Percentiles rank a stretch among this genome's conserved stretches.
These are phyloP conservation scores for Drosophila santomea DNA, from an alignment of 1,140 invertebrate genomes.

Conservation along the genomic window DNA sequence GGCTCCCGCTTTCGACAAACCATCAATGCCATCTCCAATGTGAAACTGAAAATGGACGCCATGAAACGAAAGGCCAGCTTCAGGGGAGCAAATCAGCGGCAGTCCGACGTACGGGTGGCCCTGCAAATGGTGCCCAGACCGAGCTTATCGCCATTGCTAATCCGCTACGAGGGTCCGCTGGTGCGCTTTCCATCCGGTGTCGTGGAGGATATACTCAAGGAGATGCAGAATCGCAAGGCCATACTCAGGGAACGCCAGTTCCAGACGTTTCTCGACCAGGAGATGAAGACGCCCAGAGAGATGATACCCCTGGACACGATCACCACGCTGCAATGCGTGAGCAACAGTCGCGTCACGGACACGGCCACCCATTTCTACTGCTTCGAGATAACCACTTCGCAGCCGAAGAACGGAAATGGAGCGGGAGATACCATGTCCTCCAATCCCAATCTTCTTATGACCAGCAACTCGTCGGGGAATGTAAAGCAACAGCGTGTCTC, in stretches of 20 bases:
- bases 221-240: slow-evolving; percentile 86
- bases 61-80: slow-evolving; percentile 77
- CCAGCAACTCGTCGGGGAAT: slow-evolving; percentile 70
- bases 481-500: slow-evolving; percentile 67
- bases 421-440: slow-evolving; percentile 63
- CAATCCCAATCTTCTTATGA: slow-evolving; percentile 82
- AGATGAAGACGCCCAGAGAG: slow-evolving; percentile 86
- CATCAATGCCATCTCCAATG: slow-evolving; percentile 68
- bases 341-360: slow-evolving; percentile 87
- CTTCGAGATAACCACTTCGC: slow-evolving; percentile 78
- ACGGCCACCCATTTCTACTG: slow-evolving; percentile 83
- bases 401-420: slow-evolving; percentile 71
- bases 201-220: slow-evolving; percentile 86
- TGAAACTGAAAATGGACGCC: slow-evolving; percentile 71
- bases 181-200: slow-evolving; percentile 84
- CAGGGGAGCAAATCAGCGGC: slow-evolving; percentile 40
- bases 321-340: slow-evolving; percentile 87
- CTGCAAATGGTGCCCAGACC: slow-evolving; percentile 81
- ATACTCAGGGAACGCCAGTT: slow-evolving; percentile 86
- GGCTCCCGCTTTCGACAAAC: slow-evolving; percentile 66
- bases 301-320: slow-evolving; percentile 86
- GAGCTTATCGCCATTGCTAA: slow-evolving; percentile 64
- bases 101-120: slow-evolving; percentile 64
- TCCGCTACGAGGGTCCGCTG: slow-evolving; percentile 77
- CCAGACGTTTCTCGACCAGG: slow-evolving; percentile 86